Evolutionary conservation across 2,797 vertebrate genomes (phyloP).

Genomic region (Denticeps clupeoides): DNA sequence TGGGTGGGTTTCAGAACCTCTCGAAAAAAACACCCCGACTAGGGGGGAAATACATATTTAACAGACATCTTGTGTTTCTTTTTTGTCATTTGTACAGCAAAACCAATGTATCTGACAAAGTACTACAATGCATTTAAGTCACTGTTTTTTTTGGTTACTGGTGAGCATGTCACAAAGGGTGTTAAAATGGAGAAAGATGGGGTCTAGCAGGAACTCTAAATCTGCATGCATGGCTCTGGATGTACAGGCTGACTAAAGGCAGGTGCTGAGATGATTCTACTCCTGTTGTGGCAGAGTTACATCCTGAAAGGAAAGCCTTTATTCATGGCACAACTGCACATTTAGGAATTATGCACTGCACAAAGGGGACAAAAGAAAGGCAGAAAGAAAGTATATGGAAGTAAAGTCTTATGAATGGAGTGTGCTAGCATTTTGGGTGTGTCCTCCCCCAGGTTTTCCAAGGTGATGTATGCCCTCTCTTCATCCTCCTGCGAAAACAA

Average conservation of each 20-base stretch:
- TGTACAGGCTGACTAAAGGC: slow-evolving; percentile 13
- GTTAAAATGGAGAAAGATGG: slow-evolving; percentile 37
- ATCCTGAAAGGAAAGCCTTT: slow-evolving; percentile 47
- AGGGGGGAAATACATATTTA: slow-evolving; percentile 31
- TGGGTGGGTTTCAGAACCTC: not conserved
- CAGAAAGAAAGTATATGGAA: not conserved
- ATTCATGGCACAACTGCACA: slow-evolving; percentile 53
- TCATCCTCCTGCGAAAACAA: slow-evolving; percentile 14
- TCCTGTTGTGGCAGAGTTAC: slow-evolving; percentile 11
- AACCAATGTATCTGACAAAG: slow-evolving; percentile 10
- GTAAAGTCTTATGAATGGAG: not conserved
- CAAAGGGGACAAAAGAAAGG: slow-evolving; percentile 12
- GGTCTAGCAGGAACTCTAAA: slow-evolving; percentile 47
- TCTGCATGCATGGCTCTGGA: slow-evolving; percentile 60
- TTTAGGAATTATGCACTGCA: slow-evolving; percentile 50
- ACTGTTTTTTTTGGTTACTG: slow-evolving; percentile 1
- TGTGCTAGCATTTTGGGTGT: slow-evolving; percentile 23
- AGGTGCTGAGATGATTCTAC: slow-evolving; percentile 12
- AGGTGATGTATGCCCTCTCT: slow-evolving; percentile 8
- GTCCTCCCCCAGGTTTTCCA: slow-evolving; percentile 18
- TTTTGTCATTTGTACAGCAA: slow-evolving; percentile 13
- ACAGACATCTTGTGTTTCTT: slow-evolving; percentile 24
- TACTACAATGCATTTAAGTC: slow-evolving; percentile 17
- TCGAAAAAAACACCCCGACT: not conserved
- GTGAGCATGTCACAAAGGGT: slow-evolving; percentile 8